Evolutionary conservation across 2,113 vertebrate species (phyloP).

Genomic region (Malurus alboscapulatus): DNA sequence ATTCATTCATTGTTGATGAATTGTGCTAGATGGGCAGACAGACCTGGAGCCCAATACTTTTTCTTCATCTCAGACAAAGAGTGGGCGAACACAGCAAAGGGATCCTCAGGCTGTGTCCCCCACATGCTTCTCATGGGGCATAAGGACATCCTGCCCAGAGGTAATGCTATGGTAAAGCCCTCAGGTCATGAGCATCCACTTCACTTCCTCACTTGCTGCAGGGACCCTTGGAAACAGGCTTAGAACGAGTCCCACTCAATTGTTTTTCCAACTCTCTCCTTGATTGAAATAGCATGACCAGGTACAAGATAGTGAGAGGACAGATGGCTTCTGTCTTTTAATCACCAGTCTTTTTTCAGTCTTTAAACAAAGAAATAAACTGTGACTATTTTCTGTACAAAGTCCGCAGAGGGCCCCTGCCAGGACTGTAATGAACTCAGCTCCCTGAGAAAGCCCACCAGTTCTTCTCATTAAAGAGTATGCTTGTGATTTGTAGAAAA

Average conservation of each 20-base stretch:
- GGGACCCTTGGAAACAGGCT: not conserved
- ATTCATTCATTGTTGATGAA: not conserved
- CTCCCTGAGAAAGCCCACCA: not conserved
- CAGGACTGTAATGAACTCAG: not conserved
- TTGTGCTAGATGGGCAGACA: not conserved
- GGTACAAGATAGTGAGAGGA: not conserved
- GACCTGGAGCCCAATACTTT: not conserved
- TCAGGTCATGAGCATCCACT: not conserved
- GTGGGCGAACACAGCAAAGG: not conserved
- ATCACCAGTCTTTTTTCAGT: not conserved
- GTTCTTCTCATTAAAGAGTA: not conserved
- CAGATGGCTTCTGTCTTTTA: not conserved
- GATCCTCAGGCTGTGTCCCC: not conserved
- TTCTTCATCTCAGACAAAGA: not conserved
- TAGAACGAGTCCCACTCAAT: fast-evolving
- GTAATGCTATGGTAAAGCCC: not conserved
- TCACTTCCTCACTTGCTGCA: not conserved
- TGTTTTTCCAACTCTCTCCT: not conserved
- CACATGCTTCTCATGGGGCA: fast-evolving
- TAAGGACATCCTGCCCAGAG: not conserved
- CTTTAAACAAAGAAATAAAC: constrained; percentile 3
- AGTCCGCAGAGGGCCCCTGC: not conserved
- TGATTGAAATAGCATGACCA: not conserved
- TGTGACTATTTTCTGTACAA: not conserved
- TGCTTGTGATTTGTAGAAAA: not conserved